Evolutionary conservation across 2,113 vertebrate genomes (phyloP).

Genomic region (human): DNA sequence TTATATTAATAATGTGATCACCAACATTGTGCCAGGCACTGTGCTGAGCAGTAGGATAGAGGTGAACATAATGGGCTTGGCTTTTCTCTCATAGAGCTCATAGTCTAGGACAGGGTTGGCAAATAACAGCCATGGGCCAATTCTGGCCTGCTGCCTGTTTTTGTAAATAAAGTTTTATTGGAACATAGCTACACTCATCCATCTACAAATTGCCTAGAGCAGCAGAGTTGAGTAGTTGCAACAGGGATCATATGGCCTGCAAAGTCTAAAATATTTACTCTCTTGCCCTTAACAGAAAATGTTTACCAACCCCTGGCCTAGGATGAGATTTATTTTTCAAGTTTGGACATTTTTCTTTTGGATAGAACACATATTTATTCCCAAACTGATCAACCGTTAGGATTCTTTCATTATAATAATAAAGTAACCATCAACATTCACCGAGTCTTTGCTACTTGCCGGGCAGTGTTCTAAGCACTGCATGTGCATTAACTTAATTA

Average conservation of each 20-base stretch:
- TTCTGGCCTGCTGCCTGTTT: background rate
- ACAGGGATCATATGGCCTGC: background rate
- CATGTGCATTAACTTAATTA: background rate
- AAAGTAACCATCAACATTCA: background rate
- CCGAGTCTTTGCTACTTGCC: background rate
- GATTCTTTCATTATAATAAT: background rate
- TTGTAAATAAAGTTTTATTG: conserved; percentile 62
- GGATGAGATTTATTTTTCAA: background rate
- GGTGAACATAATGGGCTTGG: background rate
- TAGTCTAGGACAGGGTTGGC: background rate
- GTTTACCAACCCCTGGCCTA: background rate
- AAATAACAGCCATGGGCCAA: background rate
- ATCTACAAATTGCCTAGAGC: background rate
- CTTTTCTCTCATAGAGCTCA: background rate
- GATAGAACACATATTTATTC: background rate
- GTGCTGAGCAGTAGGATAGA: background rate
- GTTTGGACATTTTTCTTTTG: background rate
- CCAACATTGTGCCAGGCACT: background rate
- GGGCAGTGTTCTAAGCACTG: background rate
- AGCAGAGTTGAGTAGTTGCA: background rate
- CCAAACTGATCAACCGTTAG: background rate
- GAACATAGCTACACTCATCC: background rate
- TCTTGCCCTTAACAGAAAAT: background rate
- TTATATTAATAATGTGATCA: background rate
- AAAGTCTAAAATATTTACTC: background rate